A percentile compares a stretch with the other conserved stretches of the same genome.
These are phyloP conservation scores for Trissonchulus sp. DNA, from an alignment of 2,888 invertebrate genomes.

Conservation along the genomic window DNA sequence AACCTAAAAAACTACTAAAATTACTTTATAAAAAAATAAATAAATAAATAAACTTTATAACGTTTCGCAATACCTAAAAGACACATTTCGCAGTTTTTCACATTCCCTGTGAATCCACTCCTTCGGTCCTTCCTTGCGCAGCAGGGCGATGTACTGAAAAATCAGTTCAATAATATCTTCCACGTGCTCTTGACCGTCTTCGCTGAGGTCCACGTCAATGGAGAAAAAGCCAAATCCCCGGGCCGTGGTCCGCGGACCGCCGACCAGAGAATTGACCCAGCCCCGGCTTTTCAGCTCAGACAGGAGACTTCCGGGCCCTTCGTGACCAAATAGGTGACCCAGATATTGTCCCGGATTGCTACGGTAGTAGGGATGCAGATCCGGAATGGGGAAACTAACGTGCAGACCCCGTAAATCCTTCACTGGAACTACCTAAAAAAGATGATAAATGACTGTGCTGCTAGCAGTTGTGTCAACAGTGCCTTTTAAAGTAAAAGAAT, in stretches of 20 bases:
- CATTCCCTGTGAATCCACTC: slow-evolving; percentile 90
- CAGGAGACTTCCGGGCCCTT: slow-evolving; percentile 85
- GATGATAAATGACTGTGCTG: too few species aligned
- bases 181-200: slow-evolving; percentile 65
- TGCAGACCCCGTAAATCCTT: slow-evolving; percentile 80
- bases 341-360: slow-evolving; percentile 66
- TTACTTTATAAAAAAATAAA: too few species aligned
- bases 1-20: too few species aligned
- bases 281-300: slow-evolving; percentile 74
- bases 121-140: slow-evolving; percentile 68
- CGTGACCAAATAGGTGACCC: slow-evolving; percentile 84
- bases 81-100: slow-evolving; percentile 39
- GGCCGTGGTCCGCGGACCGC: slow-evolving; percentile 60
- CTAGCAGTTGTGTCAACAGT: too few species aligned
- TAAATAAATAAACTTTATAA: too few species aligned
- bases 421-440: slow-evolving; percentile 68
- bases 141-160: slow-evolving; percentile 73
- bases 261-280: slow-evolving; percentile 80
- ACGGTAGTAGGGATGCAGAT: slow-evolving; percentile 72
- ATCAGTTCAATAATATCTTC: slow-evolving; percentile 72
- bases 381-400: slow-evolving; percentile 82
- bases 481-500: too few species aligned
- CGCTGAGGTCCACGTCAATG: slow-evolving; percentile 75
- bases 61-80: slow-evolving; percentile 40
- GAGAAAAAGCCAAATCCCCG: slow-evolving; percentile 86